These are phyloP conservation scores for Melanostoma mellinum DNA, from an alignment of 2,888 invertebrate genomes.

Conservation along the genomic window DNA sequence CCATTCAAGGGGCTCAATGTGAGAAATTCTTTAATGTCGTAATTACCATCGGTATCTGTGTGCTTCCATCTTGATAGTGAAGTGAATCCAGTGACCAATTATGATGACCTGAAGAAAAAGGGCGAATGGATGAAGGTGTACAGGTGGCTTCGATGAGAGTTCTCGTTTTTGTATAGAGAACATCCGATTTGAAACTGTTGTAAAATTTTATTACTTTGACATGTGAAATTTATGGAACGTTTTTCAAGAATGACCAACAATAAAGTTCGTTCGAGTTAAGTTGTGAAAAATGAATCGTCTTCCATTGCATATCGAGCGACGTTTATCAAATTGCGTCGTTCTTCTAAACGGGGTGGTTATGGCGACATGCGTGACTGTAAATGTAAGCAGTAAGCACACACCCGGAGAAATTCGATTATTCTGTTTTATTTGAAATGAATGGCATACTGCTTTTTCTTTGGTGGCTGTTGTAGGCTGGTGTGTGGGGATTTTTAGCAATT, in stretches of 20 bases:
- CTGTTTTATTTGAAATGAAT: no score
- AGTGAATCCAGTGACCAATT: conserved; percentile 69
- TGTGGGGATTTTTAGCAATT: no score
- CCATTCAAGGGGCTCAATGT: conserved; percentile 54
- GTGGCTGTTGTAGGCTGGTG: no score
- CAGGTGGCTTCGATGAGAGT: conserved; percentile 58
- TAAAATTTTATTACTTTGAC: conserved; percentile 65
- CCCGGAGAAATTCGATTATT: no score
- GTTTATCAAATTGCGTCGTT: no score
- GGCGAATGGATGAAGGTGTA: conserved; percentile 12
- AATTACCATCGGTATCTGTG: conserved; percentile 66
- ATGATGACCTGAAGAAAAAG: conserved; percentile 27
- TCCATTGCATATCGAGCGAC: no score
- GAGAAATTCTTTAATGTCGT: conserved; percentile 73
- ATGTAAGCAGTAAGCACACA: no score
- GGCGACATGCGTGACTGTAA: no score
- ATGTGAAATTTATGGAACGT: conserved; percentile 63
- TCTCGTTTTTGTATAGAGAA: conserved; percentile 40
- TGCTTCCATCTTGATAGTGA: conserved; percentile 63
- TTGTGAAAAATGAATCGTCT: no score
- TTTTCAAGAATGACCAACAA: conserved; percentile 66
- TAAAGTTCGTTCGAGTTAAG: conserved; percentile 8
- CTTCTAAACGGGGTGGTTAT: no score
- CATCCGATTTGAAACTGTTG: conserved; percentile 31
- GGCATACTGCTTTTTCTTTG: no score